Conservation (phyloP, 2,113 vertebrate species). For the Seriola rivoliana region DNA sequence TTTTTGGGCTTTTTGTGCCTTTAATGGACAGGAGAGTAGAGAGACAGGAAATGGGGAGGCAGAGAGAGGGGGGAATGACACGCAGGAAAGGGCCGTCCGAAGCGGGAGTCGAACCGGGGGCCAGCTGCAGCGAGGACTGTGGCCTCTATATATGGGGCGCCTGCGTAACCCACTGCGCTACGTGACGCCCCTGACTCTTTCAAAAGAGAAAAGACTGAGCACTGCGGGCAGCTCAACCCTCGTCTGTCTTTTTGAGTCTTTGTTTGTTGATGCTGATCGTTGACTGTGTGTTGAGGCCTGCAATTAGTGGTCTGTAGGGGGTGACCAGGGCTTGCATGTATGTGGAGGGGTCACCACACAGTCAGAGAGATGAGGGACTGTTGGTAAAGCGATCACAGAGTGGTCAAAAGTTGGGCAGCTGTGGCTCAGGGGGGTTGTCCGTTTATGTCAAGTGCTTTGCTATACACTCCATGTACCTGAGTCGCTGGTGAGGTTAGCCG, state of each 20-base stretch:
- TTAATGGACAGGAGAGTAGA: too few species aligned
- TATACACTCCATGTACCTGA: background rate
- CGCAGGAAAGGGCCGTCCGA: too few species aligned
- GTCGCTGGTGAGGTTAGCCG: too few species aligned
- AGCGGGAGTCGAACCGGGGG: too few species aligned
- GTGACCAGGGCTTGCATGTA: slow-evolving; percentile 17
- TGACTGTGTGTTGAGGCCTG: slow-evolving; percentile 40
- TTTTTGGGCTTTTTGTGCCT: too few species aligned
- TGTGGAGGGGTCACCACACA: slow-evolving; percentile 40
- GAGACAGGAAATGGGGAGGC: too few species aligned
- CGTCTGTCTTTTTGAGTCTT: slow-evolving; percentile 32
- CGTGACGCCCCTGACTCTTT: background rate
- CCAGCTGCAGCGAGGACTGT: too few species aligned
- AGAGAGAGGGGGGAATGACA: too few species aligned
- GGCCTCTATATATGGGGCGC: too few species aligned
- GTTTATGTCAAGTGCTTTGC: background rate
- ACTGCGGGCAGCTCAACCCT: slow-evolving; percentile 30
- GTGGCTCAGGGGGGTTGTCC: background rate
- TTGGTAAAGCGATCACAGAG: slow-evolving; percentile 13
- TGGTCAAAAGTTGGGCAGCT: background rate
- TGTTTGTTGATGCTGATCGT: slow-evolving; percentile 48
- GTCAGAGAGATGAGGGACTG: slow-evolving; percentile 36
- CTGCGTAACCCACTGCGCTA: too few species aligned
- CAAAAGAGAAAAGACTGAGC: slow-evolving; percentile 35
- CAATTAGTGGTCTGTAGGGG: slow-evolving; percentile 28